Conservation (phyloP, 2,888 invertebrate species). For the Rhyacophila evoluta region DNA sequence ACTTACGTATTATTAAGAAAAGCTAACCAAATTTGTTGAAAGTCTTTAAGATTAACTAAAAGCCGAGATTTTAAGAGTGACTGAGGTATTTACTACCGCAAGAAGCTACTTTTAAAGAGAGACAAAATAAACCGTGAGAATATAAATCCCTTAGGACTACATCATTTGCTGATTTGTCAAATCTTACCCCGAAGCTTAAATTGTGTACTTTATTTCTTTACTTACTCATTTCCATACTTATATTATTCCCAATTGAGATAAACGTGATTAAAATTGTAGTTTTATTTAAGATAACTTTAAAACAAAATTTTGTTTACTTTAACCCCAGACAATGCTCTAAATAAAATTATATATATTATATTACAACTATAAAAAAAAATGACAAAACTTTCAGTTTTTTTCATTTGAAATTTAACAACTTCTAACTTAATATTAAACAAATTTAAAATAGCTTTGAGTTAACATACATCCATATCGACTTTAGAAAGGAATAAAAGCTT, state of each 20-base stretch:
- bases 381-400: no score
- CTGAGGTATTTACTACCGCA: background rate
- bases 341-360: no score
- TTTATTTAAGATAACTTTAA: background rate
- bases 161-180: background rate
- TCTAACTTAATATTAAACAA: no score
- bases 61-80: background rate
- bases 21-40: no score
- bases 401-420: no score
- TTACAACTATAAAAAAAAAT: no score
- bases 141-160: background rate
- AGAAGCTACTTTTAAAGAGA: background rate
- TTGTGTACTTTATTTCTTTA: background rate
- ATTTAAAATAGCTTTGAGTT: no score
- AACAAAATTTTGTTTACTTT: no score
- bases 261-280: background rate
- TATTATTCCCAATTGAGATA: background rate
- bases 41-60: background rate
- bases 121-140: background rate
- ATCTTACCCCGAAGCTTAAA: background rate
- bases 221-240: background rate
- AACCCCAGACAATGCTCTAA: no score
- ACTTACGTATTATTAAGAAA: no score
- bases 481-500: no score
- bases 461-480: no score